Conservation (phyloP, 1,140 invertebrate species). For the Latrodectus geometricus region DNA sequence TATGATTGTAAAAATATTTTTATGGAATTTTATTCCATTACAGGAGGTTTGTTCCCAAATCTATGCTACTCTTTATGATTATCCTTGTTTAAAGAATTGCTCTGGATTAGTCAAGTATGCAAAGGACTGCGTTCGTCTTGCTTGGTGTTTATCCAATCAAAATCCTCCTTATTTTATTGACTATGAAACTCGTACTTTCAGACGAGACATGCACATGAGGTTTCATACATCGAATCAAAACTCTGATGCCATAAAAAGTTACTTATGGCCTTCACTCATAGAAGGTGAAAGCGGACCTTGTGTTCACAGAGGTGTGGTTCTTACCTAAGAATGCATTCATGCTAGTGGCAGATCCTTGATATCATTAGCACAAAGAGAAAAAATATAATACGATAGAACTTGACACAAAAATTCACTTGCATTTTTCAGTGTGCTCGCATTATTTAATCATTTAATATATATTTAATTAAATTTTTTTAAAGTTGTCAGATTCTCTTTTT, state of each 20-base stretch:
- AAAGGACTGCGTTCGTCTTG: slow-evolving; percentile 75
- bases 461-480: too few relatives aligned
- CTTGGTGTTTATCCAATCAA: slow-evolving; percentile 77
- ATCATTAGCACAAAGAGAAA: too few relatives aligned
- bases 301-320: slow-evolving; percentile 79
- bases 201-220: slow-evolving; percentile 75
- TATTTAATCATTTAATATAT: too few relatives aligned
- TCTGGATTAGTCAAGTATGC: slow-evolving; percentile 76
- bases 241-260: slow-evolving; percentile 74
- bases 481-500: too few relatives aligned
- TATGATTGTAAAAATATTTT: too few relatives aligned
- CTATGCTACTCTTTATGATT: slow-evolving; percentile 80
- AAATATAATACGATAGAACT: too few relatives aligned
- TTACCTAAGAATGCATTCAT: slow-evolving; percentile 71
- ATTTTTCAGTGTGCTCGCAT: too few relatives aligned
- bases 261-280: slow-evolving; percentile 80
- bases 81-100: slow-evolving; percentile 78
- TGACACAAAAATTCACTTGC: too few relatives aligned
- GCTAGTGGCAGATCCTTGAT: not conserved
- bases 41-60: slow-evolving; percentile 77
- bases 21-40: slow-evolving; percentile 37
- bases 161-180: slow-evolving; percentile 67
- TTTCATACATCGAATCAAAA: slow-evolving; percentile 76
- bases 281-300: slow-evolving; percentile 76
- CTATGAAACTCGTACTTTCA: slow-evolving; percentile 74